A percentile compares a stretch with the other conserved stretches of the same genome.
Conservation (phyloP, 2,113 vertebrate genomes). For the Cathartes aura region DNA sequence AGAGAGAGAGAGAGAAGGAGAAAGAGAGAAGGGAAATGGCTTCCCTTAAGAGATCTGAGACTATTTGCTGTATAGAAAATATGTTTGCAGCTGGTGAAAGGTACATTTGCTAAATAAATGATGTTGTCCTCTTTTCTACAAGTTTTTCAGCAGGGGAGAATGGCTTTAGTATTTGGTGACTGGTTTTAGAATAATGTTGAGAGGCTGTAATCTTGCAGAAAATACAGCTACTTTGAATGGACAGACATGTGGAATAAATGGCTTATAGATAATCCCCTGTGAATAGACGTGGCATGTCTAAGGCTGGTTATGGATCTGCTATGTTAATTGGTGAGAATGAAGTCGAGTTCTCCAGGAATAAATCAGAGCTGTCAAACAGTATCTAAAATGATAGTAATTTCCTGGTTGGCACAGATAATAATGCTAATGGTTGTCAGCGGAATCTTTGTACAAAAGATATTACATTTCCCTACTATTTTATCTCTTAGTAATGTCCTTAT, state of each 20-base stretch:
- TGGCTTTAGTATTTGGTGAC: background rate
- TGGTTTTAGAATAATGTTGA: conserved; percentile 17
- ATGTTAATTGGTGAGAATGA: conserved; percentile 55
- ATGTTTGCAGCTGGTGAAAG: background rate
- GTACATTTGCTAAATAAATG: background rate
- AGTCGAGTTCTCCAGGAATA: conserved; percentile 26
- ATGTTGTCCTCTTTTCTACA: background rate
- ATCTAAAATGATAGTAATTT: conserved; percentile 56
- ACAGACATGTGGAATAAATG: conserved; percentile 38
- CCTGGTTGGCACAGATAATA: conserved; percentile 53
- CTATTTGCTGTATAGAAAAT: background rate
- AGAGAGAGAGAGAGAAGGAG: background rate
- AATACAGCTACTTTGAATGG: conserved; percentile 30
- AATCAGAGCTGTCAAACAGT: conserved; percentile 57
- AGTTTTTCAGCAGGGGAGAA: background rate
- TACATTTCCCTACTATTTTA: conserved; percentile 31
- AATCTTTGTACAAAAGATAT: conserved; percentile 26
- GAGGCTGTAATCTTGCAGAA: conserved; percentile 14
- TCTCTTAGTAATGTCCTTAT: conserved; percentile 12
- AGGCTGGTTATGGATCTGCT: conserved; percentile 45
- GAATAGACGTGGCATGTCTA: background rate
- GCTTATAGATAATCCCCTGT: conserved; percentile 32
- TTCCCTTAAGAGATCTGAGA: background rate
- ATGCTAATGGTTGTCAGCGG: conserved; percentile 27
- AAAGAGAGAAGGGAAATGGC: background rate